Evolutionary conservation across 1,140 invertebrate species (phyloP).

Genomic region (Lordiphosa stackelbergi): DNA sequence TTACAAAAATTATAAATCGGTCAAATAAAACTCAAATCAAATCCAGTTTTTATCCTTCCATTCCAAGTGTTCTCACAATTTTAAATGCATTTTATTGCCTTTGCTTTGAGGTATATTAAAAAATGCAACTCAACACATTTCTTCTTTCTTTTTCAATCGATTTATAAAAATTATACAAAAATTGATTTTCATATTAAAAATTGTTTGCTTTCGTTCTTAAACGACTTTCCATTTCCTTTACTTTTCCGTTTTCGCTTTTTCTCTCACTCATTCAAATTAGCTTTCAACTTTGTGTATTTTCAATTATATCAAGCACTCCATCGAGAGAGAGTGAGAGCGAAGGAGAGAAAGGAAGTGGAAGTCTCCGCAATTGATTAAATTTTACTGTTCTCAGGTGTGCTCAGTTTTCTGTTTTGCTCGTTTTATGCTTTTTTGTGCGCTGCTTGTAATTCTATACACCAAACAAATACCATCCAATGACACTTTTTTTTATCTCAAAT

Average conservation of each 20-base stretch:
- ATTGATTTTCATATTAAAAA: background rate
- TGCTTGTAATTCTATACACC: slow-evolving; percentile 41
- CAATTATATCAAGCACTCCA: slow-evolving; percentile 43
- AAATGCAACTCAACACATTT: too few relatives aligned
- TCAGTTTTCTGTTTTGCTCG: slow-evolving; percentile 22
- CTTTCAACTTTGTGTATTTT: slow-evolving; percentile 50
- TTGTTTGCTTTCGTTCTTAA: slow-evolving; percentile 27
- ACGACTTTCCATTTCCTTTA: slow-evolving; percentile 27
- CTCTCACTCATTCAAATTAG: slow-evolving; percentile 36
- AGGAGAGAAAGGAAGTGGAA: slow-evolving; percentile 29
- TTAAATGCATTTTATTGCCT: too few relatives aligned
- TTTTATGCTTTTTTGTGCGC: slow-evolving; percentile 27
- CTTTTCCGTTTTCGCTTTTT: slow-evolving; percentile 1
- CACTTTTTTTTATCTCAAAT: slow-evolving; percentile 73
- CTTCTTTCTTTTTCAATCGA: too few relatives aligned
- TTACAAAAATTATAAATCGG: too few relatives aligned
- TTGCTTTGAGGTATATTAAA: too few relatives aligned
- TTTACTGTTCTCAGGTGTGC: slow-evolving; percentile 58
- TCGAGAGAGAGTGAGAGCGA: background rate
- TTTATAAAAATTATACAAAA: too few relatives aligned
- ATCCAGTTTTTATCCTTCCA: too few relatives aligned
- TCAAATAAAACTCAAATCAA: too few relatives aligned
- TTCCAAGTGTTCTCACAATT: too few relatives aligned
- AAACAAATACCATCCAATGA: slow-evolving; percentile 50
- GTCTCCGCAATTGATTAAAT: slow-evolving; percentile 60